Evolutionary conservation across 1,140 invertebrate genomes (phyloP), one percentile per base, ranked within the genome.

Genomic region (Manduca sexta): DNA sequence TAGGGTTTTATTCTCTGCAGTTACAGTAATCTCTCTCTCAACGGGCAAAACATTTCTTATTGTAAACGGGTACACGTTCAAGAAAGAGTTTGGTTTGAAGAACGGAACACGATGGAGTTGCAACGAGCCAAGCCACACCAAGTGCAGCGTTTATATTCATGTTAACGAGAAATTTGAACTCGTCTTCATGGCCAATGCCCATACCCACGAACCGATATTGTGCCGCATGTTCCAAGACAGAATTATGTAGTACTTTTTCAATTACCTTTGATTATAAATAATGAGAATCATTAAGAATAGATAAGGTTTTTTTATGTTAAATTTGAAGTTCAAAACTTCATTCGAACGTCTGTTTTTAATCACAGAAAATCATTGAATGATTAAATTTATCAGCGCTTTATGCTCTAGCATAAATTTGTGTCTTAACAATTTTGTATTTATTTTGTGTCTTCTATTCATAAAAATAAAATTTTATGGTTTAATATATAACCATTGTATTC

Each of bases 21-120:
- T 81, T 62, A 64, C 74, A 63, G 71, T 78, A 49, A 62, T 81
- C 1, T 65, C 71, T 7, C 42, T 81, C 33, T 70, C 69, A 26
- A 67, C 58, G 12, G 77, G 77, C 30, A 77, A 54, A 35, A 77
- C 69, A 1, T 58, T 77, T 26, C 69, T 82, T 10, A 70, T 79
- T 37, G 69, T 82, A 35, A 74, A 79, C 21, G 78, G 78, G 1
- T 75, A 76, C 41, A 79, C 70, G 4, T 82, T 78, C 48, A 76
- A 69, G 30, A 67, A 64, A 35, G 72, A 68, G 42, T 57, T 60
- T 2, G 52, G 55, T 14, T 60, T 67, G n/a, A 64, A 60, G 15
- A 63, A 67, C 5, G 64, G 60, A 0, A 70, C 74, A 1, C 70
- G 64, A 58, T 82, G 78, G 78, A 60, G 58, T 17, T 82, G 78